Evolutionary conservation across 2,113 vertebrate species (phyloP), one percentile per base, ranked within the genome.

Genomic region (Martes martes): DNA sequence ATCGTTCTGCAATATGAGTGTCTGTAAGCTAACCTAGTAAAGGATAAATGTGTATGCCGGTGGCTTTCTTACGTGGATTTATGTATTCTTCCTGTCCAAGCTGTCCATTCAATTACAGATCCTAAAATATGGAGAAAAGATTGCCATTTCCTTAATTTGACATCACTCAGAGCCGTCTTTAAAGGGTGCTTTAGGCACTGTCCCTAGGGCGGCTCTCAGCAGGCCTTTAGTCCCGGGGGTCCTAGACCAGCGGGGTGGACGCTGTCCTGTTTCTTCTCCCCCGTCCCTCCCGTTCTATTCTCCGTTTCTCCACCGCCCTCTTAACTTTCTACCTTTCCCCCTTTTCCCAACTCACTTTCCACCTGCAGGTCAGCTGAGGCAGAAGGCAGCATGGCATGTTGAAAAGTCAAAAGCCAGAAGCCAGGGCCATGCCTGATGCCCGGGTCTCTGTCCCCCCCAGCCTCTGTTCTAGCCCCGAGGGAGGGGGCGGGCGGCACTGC

Each of bases 141-240:
- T 21, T 55, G 39, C 36, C 67, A 2, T 55, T 55, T 50, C 94
- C 47, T 74, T 42, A 2, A 23, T 14, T 23, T 28, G 31, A 52
- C 36, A 6, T 15, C 9, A 15, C 13, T 74, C 10, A 18, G 71
- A 82, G 55, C 86, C 69, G 3, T 71, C 33, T n/a, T 2, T 47
- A 19, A 79, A 4, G n/a, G 6, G 8, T 0, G 26, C 5, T 28
- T 16, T 6, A 13, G 11, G 21, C 14, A 7, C 18, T 14, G 47
- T 11, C n/a, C 7, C 31, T 0, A 2, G 61, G 5, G 24, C 2
- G 14, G 33, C 73, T 10, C 14, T 50, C 7, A 26, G 21, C 31
- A 11, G 24, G 69, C 47, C 74, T 0, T 21, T 23, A 1, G 14
- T 7, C 26, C 19, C 7, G 2, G 8, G 11, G 19, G 16, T 81